Conservation (phyloP, 2,113 vertebrate genomes). For the Cyrtonyx montezumae region DNA sequence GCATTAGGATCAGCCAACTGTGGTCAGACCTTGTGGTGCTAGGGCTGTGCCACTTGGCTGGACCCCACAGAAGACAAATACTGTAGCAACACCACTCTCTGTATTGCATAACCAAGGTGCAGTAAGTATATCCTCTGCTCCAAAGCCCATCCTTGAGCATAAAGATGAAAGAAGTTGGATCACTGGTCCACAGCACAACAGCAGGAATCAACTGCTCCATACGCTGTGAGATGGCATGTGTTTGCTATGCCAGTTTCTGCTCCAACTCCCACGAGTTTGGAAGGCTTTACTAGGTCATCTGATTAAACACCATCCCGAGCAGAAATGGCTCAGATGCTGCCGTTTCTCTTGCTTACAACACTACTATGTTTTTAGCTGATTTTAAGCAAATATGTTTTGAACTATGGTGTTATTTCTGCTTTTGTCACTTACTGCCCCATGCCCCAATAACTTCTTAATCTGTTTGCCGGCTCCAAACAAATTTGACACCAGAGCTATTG, state of each 20-base stretch:
- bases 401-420: neutral
- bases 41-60: neutral
- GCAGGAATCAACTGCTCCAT: neutral
- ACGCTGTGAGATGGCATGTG: neutral
- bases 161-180: accelerated
- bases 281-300: neutral
- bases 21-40: accelerated
- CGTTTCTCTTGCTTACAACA: neutral
- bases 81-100: neutral
- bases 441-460: neutral
- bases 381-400: neutral
- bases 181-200: neutral
- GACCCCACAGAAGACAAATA: neutral
- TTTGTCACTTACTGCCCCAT: neutral
- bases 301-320: neutral
- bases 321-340: neutral
- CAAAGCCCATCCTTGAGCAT: neutral
- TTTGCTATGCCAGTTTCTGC: neutral
- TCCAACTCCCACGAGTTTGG: neutral
- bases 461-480: neutral
- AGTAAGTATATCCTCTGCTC: neutral
- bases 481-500: neutral
- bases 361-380: neutral
- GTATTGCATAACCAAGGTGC: neutral
- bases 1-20: accelerated